phyloP scores from a whole-genome alignment of 1,140 invertebrate species.

The Drosophila ercepeae region DNA sequence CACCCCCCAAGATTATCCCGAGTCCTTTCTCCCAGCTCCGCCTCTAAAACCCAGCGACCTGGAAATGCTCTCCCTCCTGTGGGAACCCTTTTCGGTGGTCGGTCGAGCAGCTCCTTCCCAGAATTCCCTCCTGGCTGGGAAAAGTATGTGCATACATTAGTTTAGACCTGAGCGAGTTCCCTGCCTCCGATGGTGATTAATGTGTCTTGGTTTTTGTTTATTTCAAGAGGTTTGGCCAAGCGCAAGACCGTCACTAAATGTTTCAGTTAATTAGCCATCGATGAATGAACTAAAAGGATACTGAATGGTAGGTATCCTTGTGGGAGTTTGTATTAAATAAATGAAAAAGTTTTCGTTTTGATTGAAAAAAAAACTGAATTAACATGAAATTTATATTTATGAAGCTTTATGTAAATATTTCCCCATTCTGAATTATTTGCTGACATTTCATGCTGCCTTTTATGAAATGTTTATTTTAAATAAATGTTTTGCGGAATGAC shows the following conservation, averaged over 20 bases:
- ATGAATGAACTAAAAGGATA: background rate
- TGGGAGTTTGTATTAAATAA: background rate
- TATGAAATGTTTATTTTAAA: background rate
- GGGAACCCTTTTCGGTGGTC: slow-evolving; percentile 53
- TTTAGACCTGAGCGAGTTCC: slow-evolving; percentile 12
- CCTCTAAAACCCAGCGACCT: slow-evolving; percentile 63
- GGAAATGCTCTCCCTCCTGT: slow-evolving; percentile 49
- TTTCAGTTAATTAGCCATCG: slow-evolving; percentile 61
- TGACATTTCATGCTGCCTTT: background rate
- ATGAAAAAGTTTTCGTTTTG: background rate
- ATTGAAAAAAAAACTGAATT: background rate
- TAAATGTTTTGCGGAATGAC: background rate
- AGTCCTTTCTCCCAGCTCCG: slow-evolving; percentile 32
- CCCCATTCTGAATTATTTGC: background rate
- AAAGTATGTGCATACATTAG: slow-evolving; percentile 54
- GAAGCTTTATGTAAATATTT: background rate
- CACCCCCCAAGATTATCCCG: slow-evolving; percentile 40
- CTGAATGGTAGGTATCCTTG: background rate
- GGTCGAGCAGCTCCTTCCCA: slow-evolving; percentile 7
- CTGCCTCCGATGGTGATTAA: slow-evolving; percentile 60
- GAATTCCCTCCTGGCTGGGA: background rate
- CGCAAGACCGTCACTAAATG: slow-evolving; percentile 65
- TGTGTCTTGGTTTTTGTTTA: slow-evolving; percentile 51
- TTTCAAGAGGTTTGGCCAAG: slow-evolving; percentile 62
- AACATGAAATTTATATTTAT: background rate